Percentiles rank a stretch among this genome's conserved stretches.
These are phyloP conservation scores for Ailurus styani DNA, from an alignment of 2,113 vertebrate genomes.

Conservation along the genomic window DNA sequence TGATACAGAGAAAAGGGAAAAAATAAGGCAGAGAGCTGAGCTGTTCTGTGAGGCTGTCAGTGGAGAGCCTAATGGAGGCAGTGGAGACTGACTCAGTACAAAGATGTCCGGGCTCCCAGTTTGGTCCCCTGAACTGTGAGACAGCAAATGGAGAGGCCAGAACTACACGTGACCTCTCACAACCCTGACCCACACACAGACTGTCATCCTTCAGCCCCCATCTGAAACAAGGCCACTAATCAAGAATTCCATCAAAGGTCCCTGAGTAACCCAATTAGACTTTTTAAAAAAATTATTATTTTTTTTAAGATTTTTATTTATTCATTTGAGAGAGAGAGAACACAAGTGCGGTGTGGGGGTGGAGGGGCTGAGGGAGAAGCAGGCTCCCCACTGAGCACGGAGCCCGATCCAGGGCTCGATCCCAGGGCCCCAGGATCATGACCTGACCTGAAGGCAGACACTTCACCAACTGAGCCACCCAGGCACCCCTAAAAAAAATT, in stretches of 20 bases:
- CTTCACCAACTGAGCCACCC: too few species aligned
- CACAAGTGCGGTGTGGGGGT: too few species aligned
- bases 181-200: background rate
- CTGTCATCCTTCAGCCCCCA: background rate
- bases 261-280: background rate
- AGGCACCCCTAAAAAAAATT: too few species aligned
- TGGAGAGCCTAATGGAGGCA: background rate
- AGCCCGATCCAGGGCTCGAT: too few species aligned
- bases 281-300: slow-evolving; percentile 84
- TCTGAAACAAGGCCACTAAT: background rate
- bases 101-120: background rate
- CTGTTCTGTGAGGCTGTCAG: background rate
- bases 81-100: background rate
- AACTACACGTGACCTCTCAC: background rate
- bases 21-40: background rate
- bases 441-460: too few species aligned
- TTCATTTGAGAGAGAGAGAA: too few species aligned
- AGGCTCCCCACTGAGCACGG: too few species aligned
- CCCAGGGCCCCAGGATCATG: too few species aligned
- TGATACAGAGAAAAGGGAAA: background rate
- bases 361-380: too few species aligned
- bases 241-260: background rate
- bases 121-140: background rate
- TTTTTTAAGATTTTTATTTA: slow-evolving; percentile 44
- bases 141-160: background rate